Evolutionary conservation across 1,140 invertebrate species (phyloP).

Genomic region (Bombus picipes): DNA sequence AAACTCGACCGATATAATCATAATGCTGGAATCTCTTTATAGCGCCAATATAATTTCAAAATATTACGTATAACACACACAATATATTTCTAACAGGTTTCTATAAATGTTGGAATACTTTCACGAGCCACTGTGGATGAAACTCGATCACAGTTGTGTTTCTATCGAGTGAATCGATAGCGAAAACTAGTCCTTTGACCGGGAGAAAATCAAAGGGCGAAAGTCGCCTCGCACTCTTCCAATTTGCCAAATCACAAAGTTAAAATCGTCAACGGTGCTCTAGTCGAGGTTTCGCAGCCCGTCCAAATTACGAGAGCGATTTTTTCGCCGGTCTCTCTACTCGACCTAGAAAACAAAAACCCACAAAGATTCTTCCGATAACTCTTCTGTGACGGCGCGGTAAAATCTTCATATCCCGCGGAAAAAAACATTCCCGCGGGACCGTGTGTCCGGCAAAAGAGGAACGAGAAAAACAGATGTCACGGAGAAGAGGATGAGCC

Average conservation of each 20-base stretch:
- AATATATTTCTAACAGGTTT: no score
- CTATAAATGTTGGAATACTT: no score
- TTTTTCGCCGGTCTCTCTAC: not conserved
- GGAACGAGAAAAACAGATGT: not conserved
- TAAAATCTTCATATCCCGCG: not conserved
- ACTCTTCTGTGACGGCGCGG: conserved; percentile 2
- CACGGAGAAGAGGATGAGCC: not conserved
- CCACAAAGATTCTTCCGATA: conserved; percentile 38
- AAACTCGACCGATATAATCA: no score
- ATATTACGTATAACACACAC: no score
- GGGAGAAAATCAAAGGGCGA: conserved; percentile 5
- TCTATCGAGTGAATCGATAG: conserved; percentile 15
- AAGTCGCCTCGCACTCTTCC: conserved; percentile 22
- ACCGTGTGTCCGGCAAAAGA: not conserved
- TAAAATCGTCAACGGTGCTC: conserved; percentile 3
- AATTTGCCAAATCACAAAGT: conserved; percentile 37
- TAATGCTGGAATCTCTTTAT: no score
- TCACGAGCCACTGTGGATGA: no score
- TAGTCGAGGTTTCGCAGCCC: not conserved
- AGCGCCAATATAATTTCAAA: no score
- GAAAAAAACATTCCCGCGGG: not conserved
- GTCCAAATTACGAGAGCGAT: conserved; percentile 1
- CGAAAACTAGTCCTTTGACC: conserved; percentile 9
- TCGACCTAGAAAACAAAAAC: conserved; percentile 35
- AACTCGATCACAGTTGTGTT: not conserved